Base-by-base conservation (phyloP, 2,797 vertebrate species). In the Hydrolagus colliei region DNA sequence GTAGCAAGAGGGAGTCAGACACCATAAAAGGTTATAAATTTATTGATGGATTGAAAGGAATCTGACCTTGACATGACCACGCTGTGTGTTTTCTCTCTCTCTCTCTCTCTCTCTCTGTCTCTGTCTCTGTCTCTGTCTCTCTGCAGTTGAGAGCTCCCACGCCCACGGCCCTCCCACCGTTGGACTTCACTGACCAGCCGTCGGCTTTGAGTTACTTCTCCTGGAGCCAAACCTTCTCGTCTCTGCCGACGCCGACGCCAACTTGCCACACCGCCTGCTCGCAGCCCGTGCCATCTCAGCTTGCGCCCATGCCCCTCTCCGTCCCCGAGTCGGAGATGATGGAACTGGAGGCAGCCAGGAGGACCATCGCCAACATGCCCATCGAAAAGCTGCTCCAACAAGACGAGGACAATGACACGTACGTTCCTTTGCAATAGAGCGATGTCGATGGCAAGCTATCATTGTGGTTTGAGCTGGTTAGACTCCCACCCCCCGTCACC, bases 361-460 rank as follows among this genome's bases (percentile, higher is more conserved):
- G 93, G 85, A 89, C 91, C 35, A 89, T 94, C 41, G 91, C 88
- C 1, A 90, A 92, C 0, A 86, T 96, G 90, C 92, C 95, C 87
- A 93, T 96, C 32, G 95, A 96, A 89, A 97, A 95, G 90, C 94
- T 98, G 86, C 94, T 98, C 3, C 94, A 98, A 18, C 93, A 94
- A 84, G 94, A 94, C 0, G 93, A 94, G 27, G 94, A 93, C 80
- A 95, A 91, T 35, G 95, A 95, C 84, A 91, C 92, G 2, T 98
- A 96, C 0, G 89, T 92, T 61, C 89, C 65, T 84, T 84, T 84
- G 41, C 65, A 84, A 68, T 84, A 84, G 79, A 67, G 18, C 14
- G 6, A 52, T 52, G 6, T 52, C 41, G 1, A 52, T 52, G 41
- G 41, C 41, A 52, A 52, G 41, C 41, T 52, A 52, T 52, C 41